Conservation (phyloP, 2,888 invertebrate species). For the Digitonthophagus gazella region DNA sequence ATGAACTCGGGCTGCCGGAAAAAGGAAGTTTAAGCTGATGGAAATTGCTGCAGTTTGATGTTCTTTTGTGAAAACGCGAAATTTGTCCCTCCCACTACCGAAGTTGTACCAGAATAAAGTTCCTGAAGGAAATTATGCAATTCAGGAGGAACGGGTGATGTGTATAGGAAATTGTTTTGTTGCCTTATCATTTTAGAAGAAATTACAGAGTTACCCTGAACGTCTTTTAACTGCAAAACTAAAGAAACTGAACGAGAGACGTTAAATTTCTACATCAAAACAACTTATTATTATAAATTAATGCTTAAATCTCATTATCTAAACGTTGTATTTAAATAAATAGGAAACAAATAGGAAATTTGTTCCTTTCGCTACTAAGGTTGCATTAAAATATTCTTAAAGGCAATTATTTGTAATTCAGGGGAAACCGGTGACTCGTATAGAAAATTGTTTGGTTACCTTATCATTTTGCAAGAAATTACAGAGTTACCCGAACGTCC, state of each 20-base stretch:
- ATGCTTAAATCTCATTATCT: too few relatives aligned
- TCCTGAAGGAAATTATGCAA: neutral
- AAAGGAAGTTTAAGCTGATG: neutral
- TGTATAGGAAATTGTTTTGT: neutral
- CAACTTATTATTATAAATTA: too few relatives aligned
- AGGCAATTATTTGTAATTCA: neutral
- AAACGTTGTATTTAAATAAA: too few relatives aligned
- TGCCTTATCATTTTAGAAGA: neutral
- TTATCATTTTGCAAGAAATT: neutral
- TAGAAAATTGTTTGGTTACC: neutral
- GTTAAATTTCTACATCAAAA: too few relatives aligned
- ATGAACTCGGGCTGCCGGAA: neutral
- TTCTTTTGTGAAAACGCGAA: neutral
- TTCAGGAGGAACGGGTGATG: neutral
- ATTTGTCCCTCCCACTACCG: neutral
- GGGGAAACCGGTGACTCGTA: neutral
- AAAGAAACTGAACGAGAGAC: too few relatives aligned
- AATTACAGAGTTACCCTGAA: neutral
- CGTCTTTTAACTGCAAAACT: too few relatives aligned
- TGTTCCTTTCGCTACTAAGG: neutral
- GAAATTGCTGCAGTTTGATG: neutral
- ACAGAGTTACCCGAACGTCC: neutral
- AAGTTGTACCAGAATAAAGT: neutral
- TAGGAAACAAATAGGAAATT: neutral
- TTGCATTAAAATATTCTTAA: neutral